phyloP scores from a whole-genome alignment of 2,113 vertebrate genomes.

The Ictalurus furcatus region DNA sequence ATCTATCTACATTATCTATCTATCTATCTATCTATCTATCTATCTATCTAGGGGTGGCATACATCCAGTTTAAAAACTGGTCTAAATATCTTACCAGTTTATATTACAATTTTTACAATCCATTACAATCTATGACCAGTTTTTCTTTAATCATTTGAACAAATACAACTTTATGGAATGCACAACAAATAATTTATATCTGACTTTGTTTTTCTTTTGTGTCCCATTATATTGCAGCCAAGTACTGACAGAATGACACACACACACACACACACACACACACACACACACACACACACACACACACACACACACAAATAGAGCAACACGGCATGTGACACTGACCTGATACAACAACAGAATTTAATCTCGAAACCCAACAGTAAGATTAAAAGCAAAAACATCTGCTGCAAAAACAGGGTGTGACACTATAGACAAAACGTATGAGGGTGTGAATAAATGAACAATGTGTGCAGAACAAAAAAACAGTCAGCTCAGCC shows the following conservation, averaged over 20 bases:
- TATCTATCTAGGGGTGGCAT: background rate
- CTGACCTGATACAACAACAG: too few species aligned
- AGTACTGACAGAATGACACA: background rate
- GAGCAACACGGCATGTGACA: background rate
- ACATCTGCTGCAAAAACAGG: background rate
- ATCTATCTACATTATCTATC: background rate
- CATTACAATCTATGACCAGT: background rate
- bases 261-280: background rate
- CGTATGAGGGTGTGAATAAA: background rate
- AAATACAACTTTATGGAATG: background rate
- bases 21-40: background rate
- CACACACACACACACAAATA: background rate
- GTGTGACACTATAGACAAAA: conserved; percentile 8
- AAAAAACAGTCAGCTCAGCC: conserved; percentile 1
- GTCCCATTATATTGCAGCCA: background rate
- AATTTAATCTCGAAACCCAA: background rate
- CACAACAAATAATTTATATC: background rate
- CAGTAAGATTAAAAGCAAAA: background rate
- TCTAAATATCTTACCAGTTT: background rate
- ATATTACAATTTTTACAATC: background rate
- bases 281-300: background rate
- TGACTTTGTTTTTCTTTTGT: background rate
- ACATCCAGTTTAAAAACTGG: background rate
- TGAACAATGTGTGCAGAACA: background rate
- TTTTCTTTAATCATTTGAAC: background rate